A percentile compares a stretch with the other conserved stretches of the same genome.
These are phyloP conservation scores for Crocuta crocuta DNA, from an alignment of 2,113 vertebrate genomes.

Conservation along the genomic window DNA sequence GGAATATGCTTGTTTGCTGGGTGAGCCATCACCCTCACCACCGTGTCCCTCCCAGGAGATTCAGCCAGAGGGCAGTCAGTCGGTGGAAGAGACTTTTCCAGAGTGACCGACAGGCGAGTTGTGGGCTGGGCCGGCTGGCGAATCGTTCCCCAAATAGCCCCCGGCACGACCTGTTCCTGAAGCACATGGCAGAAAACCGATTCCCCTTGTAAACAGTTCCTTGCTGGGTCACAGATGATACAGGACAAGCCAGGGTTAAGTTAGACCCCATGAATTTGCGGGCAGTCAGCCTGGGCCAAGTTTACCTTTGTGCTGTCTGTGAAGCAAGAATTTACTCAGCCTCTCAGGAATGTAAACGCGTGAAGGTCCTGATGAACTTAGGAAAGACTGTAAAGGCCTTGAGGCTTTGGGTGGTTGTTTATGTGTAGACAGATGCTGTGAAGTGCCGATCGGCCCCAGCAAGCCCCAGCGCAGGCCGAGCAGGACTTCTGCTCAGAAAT, in stretches of 20 bases:
- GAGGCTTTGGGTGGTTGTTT: slow-evolving; percentile 31
- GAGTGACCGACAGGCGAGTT: not conserved
- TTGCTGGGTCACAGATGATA: not conserved
- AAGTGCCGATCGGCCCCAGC: not conserved
- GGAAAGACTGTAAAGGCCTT: not conserved
- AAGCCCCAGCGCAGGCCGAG: not conserved
- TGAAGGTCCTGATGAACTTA: not conserved
- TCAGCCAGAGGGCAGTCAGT: not conserved
- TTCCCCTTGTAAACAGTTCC: slow-evolving; percentile 38
- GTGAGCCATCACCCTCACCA: not conserved
- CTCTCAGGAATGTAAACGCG: slow-evolving; percentile 36
- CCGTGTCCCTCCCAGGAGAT: not conserved
- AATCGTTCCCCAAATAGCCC: not conserved
- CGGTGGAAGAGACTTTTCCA: slow-evolving; percentile 27
- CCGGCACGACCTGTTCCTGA: slow-evolving; percentile 50
- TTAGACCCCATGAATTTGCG: slow-evolving; percentile 15
- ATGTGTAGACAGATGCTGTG: not conserved
- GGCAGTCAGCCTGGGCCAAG: not conserved
- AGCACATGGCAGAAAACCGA: slow-evolving; percentile 34
- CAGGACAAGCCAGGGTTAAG: not conserved
- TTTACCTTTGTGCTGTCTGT: slow-evolving; percentile 11
- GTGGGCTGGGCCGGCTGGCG: not conserved
- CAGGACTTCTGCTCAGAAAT: not conserved
- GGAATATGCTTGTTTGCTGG: too few relatives aligned
- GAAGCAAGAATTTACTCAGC: slow-evolving; percentile 24